Evolutionary conservation across 1,140 invertebrate genomes (phyloP), one percentile per base, ranked within the genome.

Genomic region (Vanessa atalanta): DNA sequence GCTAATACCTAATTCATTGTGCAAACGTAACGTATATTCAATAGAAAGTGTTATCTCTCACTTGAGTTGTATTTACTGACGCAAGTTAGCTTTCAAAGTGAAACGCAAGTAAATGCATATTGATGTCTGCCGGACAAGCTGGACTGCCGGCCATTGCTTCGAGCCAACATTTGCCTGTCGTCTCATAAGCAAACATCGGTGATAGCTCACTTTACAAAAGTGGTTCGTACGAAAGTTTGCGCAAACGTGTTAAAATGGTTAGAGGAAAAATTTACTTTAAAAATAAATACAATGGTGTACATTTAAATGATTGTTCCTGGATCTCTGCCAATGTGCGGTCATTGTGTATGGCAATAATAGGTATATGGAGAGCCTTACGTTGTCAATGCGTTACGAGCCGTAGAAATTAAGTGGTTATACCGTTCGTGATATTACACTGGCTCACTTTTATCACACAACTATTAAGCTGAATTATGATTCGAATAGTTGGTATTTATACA

Each of bases 61-160:
- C 13, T 15, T 12, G 12, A 15, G 7, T n/a, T 51, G 48, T 51
- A 16, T 61, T 61, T 37, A 61, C 26, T 37, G 5, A 61, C 7
- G 15, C 14, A 37, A 61, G 57, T 61, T 31, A n/a, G 57, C 57
- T 37, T 61, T 61, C 14, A n/a, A 61, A 61, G 57, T 61, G 26
- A 61, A 57, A 20, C 9, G 16, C 13, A 57, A 57, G 53, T 57
- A 57, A 57, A 61, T 61, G 57, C 26, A 61, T 61, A 61, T 61
- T 61, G 14, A 61, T 61, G 57, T 37, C 26, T 61, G 8, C 15
- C 57, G 26, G 26, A 31, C 26, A 5, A 61, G 57, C 57, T 26
- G 14, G 26, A 61, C 13, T 37, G 14, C 26, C 26, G 31, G 57
- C 12, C 26, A 31, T 9, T 61, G 26, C 23, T 15, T 23, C 20